Base-by-base conservation (phyloP, 1,140 invertebrate genomes). In the Thaumetopoea pityocampa region DNA sequence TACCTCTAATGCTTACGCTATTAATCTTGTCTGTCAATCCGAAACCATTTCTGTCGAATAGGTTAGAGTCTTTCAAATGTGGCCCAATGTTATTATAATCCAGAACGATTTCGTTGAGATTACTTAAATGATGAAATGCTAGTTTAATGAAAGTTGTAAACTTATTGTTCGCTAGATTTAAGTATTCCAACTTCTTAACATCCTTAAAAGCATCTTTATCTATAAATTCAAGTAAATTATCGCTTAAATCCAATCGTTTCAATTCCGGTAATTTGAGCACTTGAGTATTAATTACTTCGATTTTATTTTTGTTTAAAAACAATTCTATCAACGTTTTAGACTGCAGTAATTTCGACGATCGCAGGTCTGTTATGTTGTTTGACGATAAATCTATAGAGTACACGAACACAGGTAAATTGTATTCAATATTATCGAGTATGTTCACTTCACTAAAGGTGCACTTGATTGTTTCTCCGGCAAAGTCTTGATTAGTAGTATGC, bases 141-240 rank as follows among this genome's bases (percentile, higher is more conserved):
- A 84, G 38, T 27, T 65, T 60, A 5, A 74, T 58, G 29, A 88
- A 69, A 7, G 70, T 58, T 2, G 66, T 71, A 9, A 89, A 81
- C 53, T 61, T 67, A 50, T 89, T 89, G 36, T 85, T 82, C 2
- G 86, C 70, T 17, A 89, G 63, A 61, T 88, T 88, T 8, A 89
- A 57, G 61, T 78, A 78, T 47, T 87, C 67, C 24, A 89, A 58
- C 34, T 85, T 80, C 0, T 55, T 60, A 3, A 88, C 42, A 17
- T 63, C 54, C 36, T 71, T 67, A 45, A 88, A 88, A 0, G 82
- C 58, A 12, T 78, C 78, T 55, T 51, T 51, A 34, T 84, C 63
- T 17, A 89, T 54, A n/a, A 37, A 61, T 36, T 76, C 64, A 10
- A 89, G 44, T 42, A 63, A 32, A 57, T 89, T 89, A 23, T 81